Evolutionary conservation across 2,113 vertebrate species (phyloP).

Genomic region (Carlito syrichta): DNA sequence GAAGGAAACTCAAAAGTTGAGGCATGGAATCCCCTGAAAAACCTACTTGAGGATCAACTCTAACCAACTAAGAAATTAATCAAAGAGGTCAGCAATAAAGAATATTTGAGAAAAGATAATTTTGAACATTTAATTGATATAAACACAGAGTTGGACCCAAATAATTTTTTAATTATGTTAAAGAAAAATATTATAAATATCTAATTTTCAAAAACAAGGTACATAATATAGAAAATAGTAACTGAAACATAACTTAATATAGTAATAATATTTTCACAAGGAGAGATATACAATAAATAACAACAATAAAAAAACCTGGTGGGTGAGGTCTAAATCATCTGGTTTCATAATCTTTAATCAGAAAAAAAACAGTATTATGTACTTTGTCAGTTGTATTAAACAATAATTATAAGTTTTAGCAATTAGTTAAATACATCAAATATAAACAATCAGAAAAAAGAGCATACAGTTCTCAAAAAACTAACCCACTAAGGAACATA

Average conservation of each 20-base stretch:
- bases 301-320: neutral
- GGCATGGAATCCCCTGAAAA: neutral
- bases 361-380: neutral
- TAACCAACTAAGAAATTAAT: neutral
- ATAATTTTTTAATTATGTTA: slow-evolving; percentile 12
- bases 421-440: neutral
- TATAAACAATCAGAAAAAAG: neutral
- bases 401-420: neutral
- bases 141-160: neutral
- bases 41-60: neutral
- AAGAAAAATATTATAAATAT: neutral
- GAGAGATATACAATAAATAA: neutral
- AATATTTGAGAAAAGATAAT: neutral
- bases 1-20: neutral
- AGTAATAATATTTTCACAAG: neutral
- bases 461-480: neutral
- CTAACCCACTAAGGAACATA: neutral
- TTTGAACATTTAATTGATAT: neutral
- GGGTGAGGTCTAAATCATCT: neutral
- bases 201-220: neutral
- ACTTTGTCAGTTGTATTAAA: neutral
- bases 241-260: neutral
- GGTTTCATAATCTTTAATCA: neutral
- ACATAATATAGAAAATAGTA: neutral
- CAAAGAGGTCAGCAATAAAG: neutral